phyloP scores from a whole-genome alignment of 2,888 invertebrate species.

The Dascillus cervinus region DNA sequence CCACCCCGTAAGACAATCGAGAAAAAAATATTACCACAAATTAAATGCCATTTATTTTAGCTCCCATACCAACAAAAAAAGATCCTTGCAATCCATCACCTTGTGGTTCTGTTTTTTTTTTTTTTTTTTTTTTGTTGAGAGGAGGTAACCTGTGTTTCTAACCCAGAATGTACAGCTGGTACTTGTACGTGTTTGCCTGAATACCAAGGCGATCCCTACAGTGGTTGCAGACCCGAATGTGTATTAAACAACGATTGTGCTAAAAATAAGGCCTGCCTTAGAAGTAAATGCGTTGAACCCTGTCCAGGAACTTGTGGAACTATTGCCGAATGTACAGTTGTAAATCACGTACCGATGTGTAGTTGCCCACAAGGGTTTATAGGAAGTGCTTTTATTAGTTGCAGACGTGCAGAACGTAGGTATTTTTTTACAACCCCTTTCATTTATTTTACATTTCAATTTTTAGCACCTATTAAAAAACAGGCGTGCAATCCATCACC shows the following conservation, averaged over 20 bases:
- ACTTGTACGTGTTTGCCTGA: conserved; percentile 71
- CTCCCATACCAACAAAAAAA: conserved; percentile 32
- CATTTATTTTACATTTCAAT: background rate
- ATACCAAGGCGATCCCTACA: conserved; percentile 79
- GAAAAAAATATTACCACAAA: conserved; percentile 10
- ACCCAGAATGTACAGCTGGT: conserved; percentile 56
- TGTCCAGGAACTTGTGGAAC: conserved; percentile 71
- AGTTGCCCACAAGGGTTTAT: conserved; percentile 64
- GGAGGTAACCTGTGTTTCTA: conserved; percentile 46
- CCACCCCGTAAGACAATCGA: conserved; percentile 18
- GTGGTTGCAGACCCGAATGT: conserved; percentile 76
- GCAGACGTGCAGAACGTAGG: conserved; percentile 38
- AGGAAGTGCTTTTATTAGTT: conserved; percentile 65
- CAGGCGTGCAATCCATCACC: conserved; percentile 65
- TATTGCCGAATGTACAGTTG: conserved; percentile 67
- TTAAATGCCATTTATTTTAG: conserved; percentile 10
- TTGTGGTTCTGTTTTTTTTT: conserved; percentile 53
- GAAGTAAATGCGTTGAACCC: conserved; percentile 68
- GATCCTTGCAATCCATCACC: conserved; percentile 60
- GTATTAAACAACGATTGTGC: conserved; percentile 72
- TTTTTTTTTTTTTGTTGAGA: conserved; percentile 1
- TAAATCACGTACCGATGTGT: conserved; percentile 71
- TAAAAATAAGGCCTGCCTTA: conserved; percentile 64
- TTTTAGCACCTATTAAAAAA: conserved; percentile 27
- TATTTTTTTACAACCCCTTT: too few relatives aligned